Evolutionary conservation across 2,797 vertebrate species (phyloP).

Genomic region (Oreochromis grahami): DNA sequence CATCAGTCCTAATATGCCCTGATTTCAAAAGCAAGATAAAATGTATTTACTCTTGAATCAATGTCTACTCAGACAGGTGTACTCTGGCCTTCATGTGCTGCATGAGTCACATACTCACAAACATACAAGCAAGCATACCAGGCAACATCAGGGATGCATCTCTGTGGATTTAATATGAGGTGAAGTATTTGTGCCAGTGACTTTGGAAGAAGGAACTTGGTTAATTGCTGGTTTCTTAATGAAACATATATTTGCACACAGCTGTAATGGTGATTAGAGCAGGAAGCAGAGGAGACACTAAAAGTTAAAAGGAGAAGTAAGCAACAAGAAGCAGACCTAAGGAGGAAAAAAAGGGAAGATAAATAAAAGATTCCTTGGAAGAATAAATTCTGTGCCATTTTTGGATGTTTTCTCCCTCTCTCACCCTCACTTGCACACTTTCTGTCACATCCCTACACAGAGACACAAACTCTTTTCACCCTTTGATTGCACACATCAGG

Average conservation of each 20-base stretch:
- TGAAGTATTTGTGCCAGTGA: not conserved
- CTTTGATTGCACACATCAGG: conserved; percentile 24
- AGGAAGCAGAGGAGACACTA: conserved; percentile 19
- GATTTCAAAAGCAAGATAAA: conserved; percentile 15
- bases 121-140: not conserved
- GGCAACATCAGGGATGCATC: not conserved
- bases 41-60: not conserved
- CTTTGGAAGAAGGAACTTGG: conserved; percentile 10
- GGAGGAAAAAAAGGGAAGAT: not conserved
- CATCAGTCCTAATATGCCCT: not conserved
- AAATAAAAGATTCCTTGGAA: not conserved
- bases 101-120: conserved; percentile 4
- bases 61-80: conserved; percentile 18
- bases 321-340: not conserved
- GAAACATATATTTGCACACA: conserved; percentile 9
- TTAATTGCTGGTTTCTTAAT: conserved; percentile 40
- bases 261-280: conserved; percentile 22
- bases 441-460: not conserved
- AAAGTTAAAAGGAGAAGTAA: conserved; percentile 1
- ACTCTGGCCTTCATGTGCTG: conserved; percentile 6
- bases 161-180: conserved; percentile 6
- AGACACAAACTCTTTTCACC: conserved; percentile 10
- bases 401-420: not conserved
- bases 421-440: not conserved
- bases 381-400: conserved; percentile 4